phyloP scores from a whole-genome alignment of 2,888 invertebrate genomes.

The Ormyrus thymus region DNA sequence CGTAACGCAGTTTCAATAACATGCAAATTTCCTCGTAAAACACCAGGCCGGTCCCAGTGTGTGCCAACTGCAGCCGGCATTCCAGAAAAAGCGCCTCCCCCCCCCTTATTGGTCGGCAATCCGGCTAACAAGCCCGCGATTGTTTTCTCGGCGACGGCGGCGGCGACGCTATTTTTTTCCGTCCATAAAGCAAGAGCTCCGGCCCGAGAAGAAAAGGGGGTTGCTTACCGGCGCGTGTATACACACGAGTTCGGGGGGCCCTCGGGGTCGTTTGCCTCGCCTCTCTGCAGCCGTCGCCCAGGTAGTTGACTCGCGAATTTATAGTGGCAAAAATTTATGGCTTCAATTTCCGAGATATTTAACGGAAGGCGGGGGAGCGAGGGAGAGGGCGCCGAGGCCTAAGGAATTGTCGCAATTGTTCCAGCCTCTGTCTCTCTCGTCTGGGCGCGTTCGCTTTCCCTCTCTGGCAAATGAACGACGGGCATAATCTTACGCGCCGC shows the following conservation, averaged over 20 bases:
- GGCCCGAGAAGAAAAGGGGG: too few relatives aligned
- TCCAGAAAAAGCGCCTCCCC: too few relatives aligned
- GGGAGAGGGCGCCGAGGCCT: background rate
- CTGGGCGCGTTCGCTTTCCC: background rate
- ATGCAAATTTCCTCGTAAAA: too few relatives aligned
- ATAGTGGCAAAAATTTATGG: conserved; percentile 56
- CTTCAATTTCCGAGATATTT: conserved; percentile 56
- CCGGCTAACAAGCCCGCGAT: too few relatives aligned
- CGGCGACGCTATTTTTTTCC: too few relatives aligned
- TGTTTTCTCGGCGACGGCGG: too few relatives aligned
- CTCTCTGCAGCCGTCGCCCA: conserved; percentile 42
- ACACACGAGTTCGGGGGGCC: background rate
- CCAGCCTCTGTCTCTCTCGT: background rate
- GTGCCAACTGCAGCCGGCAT: too few relatives aligned
- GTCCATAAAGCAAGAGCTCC: too few relatives aligned
- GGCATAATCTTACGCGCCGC: conserved; percentile 28
- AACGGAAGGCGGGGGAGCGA: conserved; percentile 31
- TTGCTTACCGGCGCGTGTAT: background rate
- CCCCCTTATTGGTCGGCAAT: too few relatives aligned
- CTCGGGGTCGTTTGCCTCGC: conserved; percentile 30
- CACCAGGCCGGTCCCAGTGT: too few relatives aligned
- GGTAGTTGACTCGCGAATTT: conserved; percentile 55
- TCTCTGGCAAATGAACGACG: conserved; percentile 15
- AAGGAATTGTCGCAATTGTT: conserved; percentile 53
- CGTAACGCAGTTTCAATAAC: too few relatives aligned